Percentiles rank a stretch among this genome's conserved stretches.
These are phyloP conservation scores for Eupithecia dodoneata DNA, from an alignment of 2,888 invertebrate genomes.

Conservation along the genomic window DNA sequence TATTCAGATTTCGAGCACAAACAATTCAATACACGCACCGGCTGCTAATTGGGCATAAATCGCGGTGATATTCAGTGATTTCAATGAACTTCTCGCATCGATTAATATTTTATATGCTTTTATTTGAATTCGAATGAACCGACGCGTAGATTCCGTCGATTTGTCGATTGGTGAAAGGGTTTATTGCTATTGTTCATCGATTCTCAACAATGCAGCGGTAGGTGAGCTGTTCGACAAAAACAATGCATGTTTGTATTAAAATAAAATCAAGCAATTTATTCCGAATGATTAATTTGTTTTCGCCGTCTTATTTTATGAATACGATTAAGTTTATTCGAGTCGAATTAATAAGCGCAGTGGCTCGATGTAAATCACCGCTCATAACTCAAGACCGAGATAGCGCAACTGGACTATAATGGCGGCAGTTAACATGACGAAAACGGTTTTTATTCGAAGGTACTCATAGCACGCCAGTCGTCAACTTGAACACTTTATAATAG, in stretches of 20 bases:
- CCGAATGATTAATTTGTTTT: constrained; percentile 61
- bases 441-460: constrained; percentile 54
- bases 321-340: constrained; percentile 56
- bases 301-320: constrained; percentile 50
- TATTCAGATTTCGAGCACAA: constrained; percentile 81
- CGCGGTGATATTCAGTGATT: constrained; percentile 80
- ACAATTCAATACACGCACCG: constrained; percentile 83
- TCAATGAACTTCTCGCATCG: constrained; percentile 66
- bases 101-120: constrained; percentile 77
- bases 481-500: constrained; percentile 80
- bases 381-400: constrained; percentile 62
- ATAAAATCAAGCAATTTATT: constrained; percentile 48
- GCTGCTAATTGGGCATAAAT: constrained; percentile 82
- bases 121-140: constrained; percentile 75
- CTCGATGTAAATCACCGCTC: constrained; percentile 61
- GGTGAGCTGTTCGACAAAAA: constrained; percentile 22
- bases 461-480: constrained; percentile 69
- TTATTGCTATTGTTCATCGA: constrained; percentile 54
- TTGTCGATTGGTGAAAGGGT: constrained; percentile 62
- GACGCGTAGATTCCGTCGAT: constrained; percentile 72
- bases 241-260: constrained; percentile 46
- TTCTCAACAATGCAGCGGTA: constrained; percentile 44
- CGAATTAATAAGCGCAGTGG: constrained; percentile 54
- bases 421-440: constrained; percentile 67
- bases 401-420: constrained; percentile 61